These are phyloP conservation scores for Tragelaphus buxtoni DNA, from an alignment of 2,113 vertebrate genomes.

Conservation along the genomic window DNA sequence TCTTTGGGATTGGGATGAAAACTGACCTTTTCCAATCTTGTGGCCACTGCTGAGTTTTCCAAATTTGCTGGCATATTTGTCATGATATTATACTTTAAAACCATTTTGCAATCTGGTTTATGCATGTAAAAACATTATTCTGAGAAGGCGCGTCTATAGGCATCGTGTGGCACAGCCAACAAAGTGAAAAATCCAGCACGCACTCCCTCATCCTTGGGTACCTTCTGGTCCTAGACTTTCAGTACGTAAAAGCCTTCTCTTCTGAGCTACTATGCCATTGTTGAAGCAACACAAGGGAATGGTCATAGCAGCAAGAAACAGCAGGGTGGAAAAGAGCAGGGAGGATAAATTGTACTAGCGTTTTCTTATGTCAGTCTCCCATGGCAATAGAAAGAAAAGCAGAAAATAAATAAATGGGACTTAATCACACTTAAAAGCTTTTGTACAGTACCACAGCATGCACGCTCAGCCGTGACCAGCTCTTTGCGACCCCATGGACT, in stretches of 20 bases:
- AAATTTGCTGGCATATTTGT: not conserved
- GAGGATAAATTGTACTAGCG: fast-evolving
- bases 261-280: not conserved
- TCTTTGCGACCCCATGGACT: not conserved
- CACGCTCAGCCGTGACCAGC: not conserved
- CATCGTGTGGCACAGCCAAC: not conserved
- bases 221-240: not conserved
- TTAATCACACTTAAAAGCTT: not conserved
- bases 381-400: not conserved
- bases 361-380: not conserved
- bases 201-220: not conserved
- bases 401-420: not conserved
- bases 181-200: not conserved
- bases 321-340: not conserved
- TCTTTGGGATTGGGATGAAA: too few species aligned
- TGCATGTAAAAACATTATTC: not conserved
- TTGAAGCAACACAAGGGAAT: not conserved
- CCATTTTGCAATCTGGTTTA: not conserved
- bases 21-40: too few species aligned
- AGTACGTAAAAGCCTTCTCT: not conserved
- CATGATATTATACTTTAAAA: not conserved
- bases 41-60: too few species aligned
- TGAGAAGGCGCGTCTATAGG: not conserved
- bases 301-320: not conserved
- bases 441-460: not conserved